These are phyloP conservation scores for Cololabis saira DNA, from an alignment of 2,113 vertebrate genomes.

Conservation along the genomic window DNA sequence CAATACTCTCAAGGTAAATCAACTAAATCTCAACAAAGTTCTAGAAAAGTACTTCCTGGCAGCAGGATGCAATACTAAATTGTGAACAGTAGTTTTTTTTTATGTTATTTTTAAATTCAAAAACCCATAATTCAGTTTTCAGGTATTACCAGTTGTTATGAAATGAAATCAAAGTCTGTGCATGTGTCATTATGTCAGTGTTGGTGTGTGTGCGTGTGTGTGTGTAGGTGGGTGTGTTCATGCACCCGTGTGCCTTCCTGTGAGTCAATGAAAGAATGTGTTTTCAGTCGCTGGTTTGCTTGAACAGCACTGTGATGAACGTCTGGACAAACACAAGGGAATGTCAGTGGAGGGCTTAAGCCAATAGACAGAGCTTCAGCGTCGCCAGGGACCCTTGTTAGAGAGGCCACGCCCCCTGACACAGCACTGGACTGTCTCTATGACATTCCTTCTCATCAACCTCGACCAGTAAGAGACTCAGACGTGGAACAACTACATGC, in stretches of 20 bases:
- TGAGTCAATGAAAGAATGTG: slow-evolving; percentile 68
- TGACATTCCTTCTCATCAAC: slow-evolving; percentile 5
- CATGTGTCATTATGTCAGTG: slow-evolving; percentile 2
- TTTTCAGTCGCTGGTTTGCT: slow-evolving; percentile 82
- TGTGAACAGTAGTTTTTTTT: slow-evolving; percentile 45
- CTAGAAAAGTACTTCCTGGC: no score
- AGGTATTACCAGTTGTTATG: slow-evolving; percentile 71
- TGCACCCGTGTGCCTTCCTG: background rate
- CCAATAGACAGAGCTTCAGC: slow-evolving; percentile 69
- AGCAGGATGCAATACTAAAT: slow-evolving; percentile 10
- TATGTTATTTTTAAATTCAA: background rate
- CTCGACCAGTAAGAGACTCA: slow-evolving; percentile 12
- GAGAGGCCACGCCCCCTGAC: slow-evolving; percentile 58
- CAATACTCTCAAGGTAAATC: slow-evolving; percentile 36
- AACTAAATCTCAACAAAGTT: slow-evolving; percentile 41
- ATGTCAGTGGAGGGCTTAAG: slow-evolving; percentile 78
- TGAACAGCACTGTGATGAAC: slow-evolving; percentile 75
- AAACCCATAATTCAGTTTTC: slow-evolving; percentile 37
- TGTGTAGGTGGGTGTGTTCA: slow-evolving; percentile 19
- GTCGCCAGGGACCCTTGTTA: slow-evolving; percentile 55
- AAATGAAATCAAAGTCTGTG: slow-evolving; percentile 34
- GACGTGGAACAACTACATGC: background rate
- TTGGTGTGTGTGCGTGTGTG: slow-evolving; percentile 17
- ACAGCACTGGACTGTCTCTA: slow-evolving; percentile 18
- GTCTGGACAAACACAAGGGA: slow-evolving; percentile 76